Conservation (phyloP, 2,888 invertebrate species). For the Athripsodes cinereus region DNA sequence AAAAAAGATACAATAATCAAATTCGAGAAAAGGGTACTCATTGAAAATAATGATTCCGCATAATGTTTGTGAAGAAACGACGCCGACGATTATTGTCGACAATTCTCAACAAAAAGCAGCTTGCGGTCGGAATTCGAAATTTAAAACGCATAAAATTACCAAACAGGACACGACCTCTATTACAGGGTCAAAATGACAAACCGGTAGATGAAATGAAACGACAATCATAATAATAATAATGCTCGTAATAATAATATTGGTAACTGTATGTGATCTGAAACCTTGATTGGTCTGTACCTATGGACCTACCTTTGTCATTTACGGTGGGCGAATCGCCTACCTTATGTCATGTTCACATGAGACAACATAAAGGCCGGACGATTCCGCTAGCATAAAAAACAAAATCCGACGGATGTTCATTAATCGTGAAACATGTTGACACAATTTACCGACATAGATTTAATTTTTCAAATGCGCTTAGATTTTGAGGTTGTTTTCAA, state of each 20-base stretch:
- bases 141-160: conserved; percentile 21
- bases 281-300: not conserved
- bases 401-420: too few relatives aligned
- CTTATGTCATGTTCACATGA: too few relatives aligned
- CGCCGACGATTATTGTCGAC: not conserved
- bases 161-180: conserved; percentile 20
- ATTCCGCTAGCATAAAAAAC: too few relatives aligned
- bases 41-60: not conserved
- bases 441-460: too few relatives aligned
- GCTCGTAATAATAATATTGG: conserved; percentile 25
- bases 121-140: conserved; percentile 9
- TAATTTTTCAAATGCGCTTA: too few relatives aligned
- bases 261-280: conserved; percentile 16
- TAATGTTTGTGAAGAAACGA: not conserved
- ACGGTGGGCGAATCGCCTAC: not conserved
- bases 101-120: not conserved
- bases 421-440: too few relatives aligned
- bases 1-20: too few relatives aligned
- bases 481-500: too few relatives aligned
- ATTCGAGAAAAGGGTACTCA: too few relatives aligned
- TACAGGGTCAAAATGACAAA: conserved; percentile 20
- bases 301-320: not conserved
- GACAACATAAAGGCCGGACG: too few relatives aligned
- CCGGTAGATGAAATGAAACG: conserved; percentile 25
- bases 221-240: conserved; percentile 27